phyloP scores from a whole-genome alignment of 2,797 vertebrate species.

The Hapalemur alaotrensis region DNA sequence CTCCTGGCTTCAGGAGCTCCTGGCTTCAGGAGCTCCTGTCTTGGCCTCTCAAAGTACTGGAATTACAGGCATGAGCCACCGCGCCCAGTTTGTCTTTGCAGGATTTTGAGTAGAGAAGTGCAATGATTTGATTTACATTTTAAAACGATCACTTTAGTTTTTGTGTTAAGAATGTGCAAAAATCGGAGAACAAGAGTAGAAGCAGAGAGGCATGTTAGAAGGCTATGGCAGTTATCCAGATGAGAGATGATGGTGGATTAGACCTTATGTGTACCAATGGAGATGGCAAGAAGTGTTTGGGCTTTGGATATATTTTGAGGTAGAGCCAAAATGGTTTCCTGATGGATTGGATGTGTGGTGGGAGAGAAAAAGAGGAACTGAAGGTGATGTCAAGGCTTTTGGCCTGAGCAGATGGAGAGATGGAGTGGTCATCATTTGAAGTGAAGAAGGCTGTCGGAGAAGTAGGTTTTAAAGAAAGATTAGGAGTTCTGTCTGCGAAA shows the following conservation, averaged over 20 bases:
- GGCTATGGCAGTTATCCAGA: neutral
- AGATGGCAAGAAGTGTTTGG: neutral
- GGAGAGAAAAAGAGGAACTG: neutral
- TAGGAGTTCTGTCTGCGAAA: neutral
- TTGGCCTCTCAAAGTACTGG: neutral
- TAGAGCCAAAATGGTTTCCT: neutral
- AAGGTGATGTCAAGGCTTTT: neutral
- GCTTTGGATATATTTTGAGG: neutral
- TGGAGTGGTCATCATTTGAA: neutral
- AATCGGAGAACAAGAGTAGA: neutral
- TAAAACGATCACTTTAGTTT: neutral
- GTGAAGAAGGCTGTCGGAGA: neutral
- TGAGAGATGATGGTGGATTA: neutral
- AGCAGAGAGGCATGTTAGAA: neutral
- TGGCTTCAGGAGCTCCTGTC: neutral
- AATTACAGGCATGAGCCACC: neutral
- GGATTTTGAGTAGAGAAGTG: neutral
- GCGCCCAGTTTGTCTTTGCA: neutral
- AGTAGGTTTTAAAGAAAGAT: neutral
- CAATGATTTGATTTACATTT: neutral
- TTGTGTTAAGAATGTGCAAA: neutral
- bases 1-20: neutral
- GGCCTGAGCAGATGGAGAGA: neutral
- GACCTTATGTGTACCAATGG: neutral
- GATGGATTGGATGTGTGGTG: neutral